Evolutionary conservation across 2,888 invertebrate genomes (phyloP), one percentile per base, ranked within the genome.

Genomic region (Rotaria macrura): DNA sequence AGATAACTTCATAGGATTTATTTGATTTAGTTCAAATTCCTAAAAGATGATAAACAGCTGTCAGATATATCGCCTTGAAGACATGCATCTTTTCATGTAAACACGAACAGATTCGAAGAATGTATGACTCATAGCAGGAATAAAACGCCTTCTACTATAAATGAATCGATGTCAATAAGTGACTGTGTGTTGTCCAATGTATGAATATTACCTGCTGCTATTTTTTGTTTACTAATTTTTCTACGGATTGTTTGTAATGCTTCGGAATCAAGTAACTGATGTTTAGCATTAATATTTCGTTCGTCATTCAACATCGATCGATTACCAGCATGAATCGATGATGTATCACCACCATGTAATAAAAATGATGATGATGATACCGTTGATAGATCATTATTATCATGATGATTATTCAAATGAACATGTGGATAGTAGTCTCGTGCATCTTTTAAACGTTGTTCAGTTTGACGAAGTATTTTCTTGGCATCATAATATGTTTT

Each of bases 161-260:
- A 4, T 47, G 47, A 12, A 47, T 47, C 14, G 47, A 47, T 47
- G 47, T 47, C 47, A 14, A 47, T 47, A 47, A 47, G 47, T 47
- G 47, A 12, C 14, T 47, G 9, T 47, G 10, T 47, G 9, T 47
- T 47, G 14, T 14, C 14, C 47, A 47, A 47, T 47, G 10, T 47
- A n/a, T n/a, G n/a, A n/a, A n/a, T n/a, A n/a, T 57, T 79, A 79
- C 74, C 74, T 79, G 74, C 74, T 43, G 40, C 74, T 23, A 20
- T 23, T 43, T 79, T 79, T 43, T 79, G 74, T 79, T 43, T 79
- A 43, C 43, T 79, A 79, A 79, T 79, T 79, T 79, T 79, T n/a
- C 74, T 38, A 17, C 20, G 38, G 25, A 79, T 79, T 29, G 29
- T 43, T 43, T 79, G 40, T n/a, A 40, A 40, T 43, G 74, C 43